Percentiles rank a stretch among this genome's conserved stretches.
Conservation (phyloP, 2,113 vertebrate genomes). For the Micromys minutus region DNA sequence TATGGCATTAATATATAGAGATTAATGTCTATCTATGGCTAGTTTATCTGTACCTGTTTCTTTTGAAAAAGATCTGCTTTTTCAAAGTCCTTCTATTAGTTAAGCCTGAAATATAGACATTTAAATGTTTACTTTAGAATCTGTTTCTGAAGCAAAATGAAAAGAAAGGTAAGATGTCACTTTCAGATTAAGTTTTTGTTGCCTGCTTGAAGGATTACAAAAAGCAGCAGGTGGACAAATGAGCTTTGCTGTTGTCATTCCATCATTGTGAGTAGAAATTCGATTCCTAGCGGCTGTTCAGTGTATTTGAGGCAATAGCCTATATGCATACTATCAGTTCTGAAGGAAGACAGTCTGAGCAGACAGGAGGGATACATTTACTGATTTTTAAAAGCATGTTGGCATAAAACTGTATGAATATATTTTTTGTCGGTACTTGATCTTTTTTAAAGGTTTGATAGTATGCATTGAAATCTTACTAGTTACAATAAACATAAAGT, state of each 20-base stretch:
- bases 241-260: neutral
- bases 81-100: neutral
- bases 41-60: no score
- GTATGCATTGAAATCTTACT: no score
- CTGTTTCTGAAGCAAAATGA: neutral
- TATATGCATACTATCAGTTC: neutral
- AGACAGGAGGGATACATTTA: no score
- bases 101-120: neutral
- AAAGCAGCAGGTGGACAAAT: neutral
- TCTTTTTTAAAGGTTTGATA: no score
- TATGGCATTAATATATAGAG: neutral
- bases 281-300: neutral
- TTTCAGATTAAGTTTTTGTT: neutral
- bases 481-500: no score
- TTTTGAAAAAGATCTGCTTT: neutral
- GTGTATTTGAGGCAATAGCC: neutral
- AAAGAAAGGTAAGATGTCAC: no score
- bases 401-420: no score
- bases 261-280: neutral
- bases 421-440: no score
- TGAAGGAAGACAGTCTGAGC: neutral
- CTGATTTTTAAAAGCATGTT: no score
- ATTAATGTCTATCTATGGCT: neutral
- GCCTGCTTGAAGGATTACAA: neutral
- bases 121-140: neutral